Base-by-base conservation (phyloP, 2,888 invertebrate genomes). In the Amblyjoppa fuscipennis region DNA sequence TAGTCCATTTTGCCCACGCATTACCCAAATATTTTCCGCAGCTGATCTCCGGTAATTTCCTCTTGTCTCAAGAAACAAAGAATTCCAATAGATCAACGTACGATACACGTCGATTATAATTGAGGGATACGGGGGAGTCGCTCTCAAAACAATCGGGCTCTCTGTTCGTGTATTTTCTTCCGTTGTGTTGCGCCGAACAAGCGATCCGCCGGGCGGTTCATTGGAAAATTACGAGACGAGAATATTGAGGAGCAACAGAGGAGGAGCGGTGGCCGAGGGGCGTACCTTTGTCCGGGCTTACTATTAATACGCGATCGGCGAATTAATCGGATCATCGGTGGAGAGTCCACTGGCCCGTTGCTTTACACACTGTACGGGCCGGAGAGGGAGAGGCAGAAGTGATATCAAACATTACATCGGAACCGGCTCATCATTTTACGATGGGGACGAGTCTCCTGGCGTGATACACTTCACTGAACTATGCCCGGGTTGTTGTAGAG, bases 261-360 rank as follows among this genome's bases (percentile, higher is more conserved):
- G 61, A 53, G 34, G 64, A 3, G 28, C 25, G 28, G 28, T 31
- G 45, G 59, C 0, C 45, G 45, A 16, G 7, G n/a, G n/a, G 45
- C 31, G 34, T 11, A 25, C 3, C 49, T 64, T 34, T 13, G 56
- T 64, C 53, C 66, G 76, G 76, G 53, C 56, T 53, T 68, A 77
- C 56, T 77, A 77, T 77, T 68, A 77, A 41, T 38, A 53, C 38
- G 53, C 76, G 66, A 68, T 77, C 53, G 76, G n/a, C 13, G 68
- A 53, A 77, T 77, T 77, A 77, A 77, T 77, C 53, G 34, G 53
- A 77, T 68, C 53, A 76, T 31, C 25, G 16, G 9, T n/a, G 11
- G 49, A 9, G 51, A 13, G 34, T 7, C 66, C 68, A 16, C 68
- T 38, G 20, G 51, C n/a, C 20, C 76, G 53, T 41, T 77, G 34